Evolutionary conservation across 1,140 invertebrate species (phyloP).

Genomic region (Drosophila pectinifera): DNA sequence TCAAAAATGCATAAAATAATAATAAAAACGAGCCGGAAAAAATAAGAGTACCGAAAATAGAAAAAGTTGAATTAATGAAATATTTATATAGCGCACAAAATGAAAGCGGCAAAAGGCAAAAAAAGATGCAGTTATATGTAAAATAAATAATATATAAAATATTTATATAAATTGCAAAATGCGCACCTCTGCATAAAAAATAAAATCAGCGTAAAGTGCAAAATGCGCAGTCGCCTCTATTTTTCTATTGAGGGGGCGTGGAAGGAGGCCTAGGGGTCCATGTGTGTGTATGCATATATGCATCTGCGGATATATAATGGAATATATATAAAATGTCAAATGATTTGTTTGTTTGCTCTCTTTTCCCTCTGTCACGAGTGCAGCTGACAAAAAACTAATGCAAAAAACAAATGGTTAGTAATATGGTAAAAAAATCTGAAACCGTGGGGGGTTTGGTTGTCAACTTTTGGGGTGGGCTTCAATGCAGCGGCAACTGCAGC

Average conservation of each 20-base stretch:
- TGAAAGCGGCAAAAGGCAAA: constrained; percentile 32
- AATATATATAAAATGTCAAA: constrained; percentile 74
- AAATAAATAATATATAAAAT: constrained; percentile 83
- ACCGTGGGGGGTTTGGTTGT: constrained; percentile 1
- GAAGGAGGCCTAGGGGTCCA: constrained; percentile 10
- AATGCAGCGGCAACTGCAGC: constrained; percentile 70
- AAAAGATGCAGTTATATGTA: constrained; percentile 66
- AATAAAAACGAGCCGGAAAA: constrained; percentile 44
- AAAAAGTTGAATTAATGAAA: constrained; percentile 78
- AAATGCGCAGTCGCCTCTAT: constrained; percentile 81
- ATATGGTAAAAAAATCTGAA: constrained; percentile 62
- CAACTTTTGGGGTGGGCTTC: constrained; percentile 20
- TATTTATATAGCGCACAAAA: constrained; percentile 74
- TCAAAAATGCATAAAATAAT: constrained; percentile 79
- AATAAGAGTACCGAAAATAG: constrained; percentile 47
- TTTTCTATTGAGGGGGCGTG: constrained; percentile 65
- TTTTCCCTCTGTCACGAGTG: constrained; percentile 20
- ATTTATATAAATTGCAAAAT: constrained; percentile 83
- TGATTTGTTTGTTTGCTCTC: constrained; percentile 53
- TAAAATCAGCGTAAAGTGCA: constrained; percentile 56
- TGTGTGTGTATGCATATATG: constrained; percentile 37
- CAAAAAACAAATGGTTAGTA: constrained; percentile 79
- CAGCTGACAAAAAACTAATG: constrained; percentile 68
- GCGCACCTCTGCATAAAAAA: constrained; percentile 65
- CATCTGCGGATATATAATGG: constrained; percentile 51